Conservation (phyloP, 37 sponge, comb jelly and placozoan genomes). For the Dysidea cf. avara region DNA sequence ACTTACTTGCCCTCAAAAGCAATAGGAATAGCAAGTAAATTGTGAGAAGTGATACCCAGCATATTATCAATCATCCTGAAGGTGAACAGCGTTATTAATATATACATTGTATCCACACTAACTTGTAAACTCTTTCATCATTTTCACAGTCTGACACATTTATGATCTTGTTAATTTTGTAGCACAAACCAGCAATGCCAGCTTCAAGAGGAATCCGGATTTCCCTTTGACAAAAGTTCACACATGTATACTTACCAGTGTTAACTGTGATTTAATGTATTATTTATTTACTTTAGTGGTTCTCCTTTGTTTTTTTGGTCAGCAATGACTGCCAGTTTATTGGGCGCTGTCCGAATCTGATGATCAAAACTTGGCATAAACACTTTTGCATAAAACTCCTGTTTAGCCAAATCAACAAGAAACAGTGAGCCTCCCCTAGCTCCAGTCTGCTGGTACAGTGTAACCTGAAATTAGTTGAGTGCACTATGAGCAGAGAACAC, state of each 20-base stretch:
- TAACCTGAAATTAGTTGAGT: not conserved
- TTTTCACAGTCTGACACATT: conserved; percentile 23
- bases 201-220: conserved; percentile 35
- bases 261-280: not conserved
- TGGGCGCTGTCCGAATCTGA: not conserved
- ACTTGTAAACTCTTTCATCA: not conserved
- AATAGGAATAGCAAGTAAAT: conserved; percentile 70
- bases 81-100: not conserved
- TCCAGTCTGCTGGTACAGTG: conserved; percentile 16
- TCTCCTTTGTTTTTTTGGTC: too few species aligned
- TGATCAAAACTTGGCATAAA: conserved; percentile 13
- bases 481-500: not conserved
- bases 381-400: conserved; percentile 52
- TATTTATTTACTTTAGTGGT: too few species aligned
- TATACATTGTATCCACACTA: too few species aligned
- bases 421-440: conserved; percentile 49
- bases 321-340: not conserved
- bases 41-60: conserved; percentile 51
- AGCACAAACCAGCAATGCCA: conserved; percentile 51
- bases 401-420: conserved; percentile 19
- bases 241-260: not conserved
- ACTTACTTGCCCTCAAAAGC: conserved; percentile 47
- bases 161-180: conserved; percentile 27
- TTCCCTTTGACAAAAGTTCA: conserved; percentile 18
- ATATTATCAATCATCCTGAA: conserved; percentile 49